Percentiles rank a stretch among this genome's conserved stretches.
Evolutionary conservation across 2,888 invertebrate species (phyloP).

Genomic region (Oscheius onirici): DNA sequence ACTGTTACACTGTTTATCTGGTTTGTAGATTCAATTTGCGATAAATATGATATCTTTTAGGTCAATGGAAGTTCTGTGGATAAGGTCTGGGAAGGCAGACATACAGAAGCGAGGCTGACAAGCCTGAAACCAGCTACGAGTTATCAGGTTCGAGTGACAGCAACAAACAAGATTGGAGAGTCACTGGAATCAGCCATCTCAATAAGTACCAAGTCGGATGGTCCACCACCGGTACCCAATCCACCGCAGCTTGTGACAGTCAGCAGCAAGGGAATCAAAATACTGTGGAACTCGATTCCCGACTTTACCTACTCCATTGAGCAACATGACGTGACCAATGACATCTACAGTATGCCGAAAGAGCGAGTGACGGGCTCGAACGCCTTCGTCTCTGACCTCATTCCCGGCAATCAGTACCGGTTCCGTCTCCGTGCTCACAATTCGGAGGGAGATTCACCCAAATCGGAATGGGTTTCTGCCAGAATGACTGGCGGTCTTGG

Average conservation of each 20-base stretch:
- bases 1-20: conserved; percentile 34
- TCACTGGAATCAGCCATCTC: conserved; percentile 22
- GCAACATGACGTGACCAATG: conserved; percentile 11
- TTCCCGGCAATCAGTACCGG: conserved; percentile 46
- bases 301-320: conserved; percentile 38
- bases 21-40: too few relatives aligned
- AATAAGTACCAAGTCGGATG: conserved; percentile 32
- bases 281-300: conserved; percentile 42
- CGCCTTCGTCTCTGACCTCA: conserved; percentile 29
- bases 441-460: conserved; percentile 30
- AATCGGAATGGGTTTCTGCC: conserved; percentile 33
- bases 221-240: conserved; percentile 1
- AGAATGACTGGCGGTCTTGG: conserved; percentile 21
- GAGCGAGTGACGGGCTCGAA: conserved; percentile 3
- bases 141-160: conserved; percentile 42
- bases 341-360: conserved; percentile 10
- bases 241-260: conserved; percentile 18
- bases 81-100: conserved; percentile 18
- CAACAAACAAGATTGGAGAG: conserved; percentile 50
- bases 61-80: background rate
- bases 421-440: conserved; percentile 55
- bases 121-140: conserved; percentile 36
- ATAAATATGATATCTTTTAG: background rate
- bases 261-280: conserved; percentile 32
- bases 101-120: conserved; percentile 21